Percentiles rank a stretch among this genome's conserved stretches.
Evolutionary conservation across 2,113 vertebrate species (phyloP).

Genomic region (Heptranchias perlo): DNA sequence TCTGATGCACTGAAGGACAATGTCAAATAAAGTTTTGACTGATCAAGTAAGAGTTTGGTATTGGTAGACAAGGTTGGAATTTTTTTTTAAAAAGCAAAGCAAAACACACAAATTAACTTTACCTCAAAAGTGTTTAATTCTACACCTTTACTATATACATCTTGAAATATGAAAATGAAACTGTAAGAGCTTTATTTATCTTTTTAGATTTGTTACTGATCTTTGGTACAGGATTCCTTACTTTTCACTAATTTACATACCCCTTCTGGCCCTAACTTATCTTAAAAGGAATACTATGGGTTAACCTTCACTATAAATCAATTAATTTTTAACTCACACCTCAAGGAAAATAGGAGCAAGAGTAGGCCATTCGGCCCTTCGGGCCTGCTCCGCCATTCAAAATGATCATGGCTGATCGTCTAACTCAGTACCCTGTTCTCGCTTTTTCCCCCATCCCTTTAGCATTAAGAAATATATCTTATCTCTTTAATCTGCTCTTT

Average conservation of each 20-base stretch:
- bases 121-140: neutral
- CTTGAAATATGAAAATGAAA: neutral
- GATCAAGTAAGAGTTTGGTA: slow-evolving; percentile 32
- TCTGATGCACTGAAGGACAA: slow-evolving; percentile 50
- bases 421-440: no score
- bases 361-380: no score
- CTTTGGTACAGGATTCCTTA: neutral
- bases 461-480: no score
- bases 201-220: neutral
- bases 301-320: neutral
- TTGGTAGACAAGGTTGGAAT: neutral
- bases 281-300: neutral
- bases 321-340: neutral
- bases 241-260: neutral
- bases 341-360: no score
- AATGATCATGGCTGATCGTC: no score
- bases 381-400: no score
- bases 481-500: neutral
- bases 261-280: neutral
- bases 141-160: neutral
- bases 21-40: slow-evolving; percentile 56
- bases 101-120: neutral
- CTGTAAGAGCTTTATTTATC: neutral
- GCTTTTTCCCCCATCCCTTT: no score
- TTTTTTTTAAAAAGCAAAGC: neutral